Evolutionary conservation across 2,888 invertebrate genomes (phyloP).

Genomic region (Himalopsyche japonica): DNA sequence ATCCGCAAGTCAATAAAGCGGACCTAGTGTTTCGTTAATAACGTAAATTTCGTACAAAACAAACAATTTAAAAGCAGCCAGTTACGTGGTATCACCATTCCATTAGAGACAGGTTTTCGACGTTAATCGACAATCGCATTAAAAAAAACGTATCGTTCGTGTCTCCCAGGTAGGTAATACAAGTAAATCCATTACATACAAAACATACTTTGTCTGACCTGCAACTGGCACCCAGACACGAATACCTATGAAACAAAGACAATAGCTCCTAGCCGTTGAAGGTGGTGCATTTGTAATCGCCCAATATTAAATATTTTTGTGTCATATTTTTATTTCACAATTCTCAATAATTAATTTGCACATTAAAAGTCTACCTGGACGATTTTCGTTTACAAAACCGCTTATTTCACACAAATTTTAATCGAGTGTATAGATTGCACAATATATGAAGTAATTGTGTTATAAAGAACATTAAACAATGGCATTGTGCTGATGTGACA

Average conservation of each 20-base stretch:
- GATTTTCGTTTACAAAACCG: too few relatives aligned
- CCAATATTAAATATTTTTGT: too few relatives aligned
- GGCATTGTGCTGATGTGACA: too few relatives aligned
- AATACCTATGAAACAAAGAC: neutral
- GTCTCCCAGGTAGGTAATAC: neutral
- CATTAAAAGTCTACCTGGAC: too few relatives aligned
- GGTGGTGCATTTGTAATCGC: neutral
- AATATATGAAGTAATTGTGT: too few relatives aligned
- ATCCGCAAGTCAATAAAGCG: neutral
- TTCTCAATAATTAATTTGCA: too few relatives aligned
- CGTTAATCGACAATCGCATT: constrained; percentile 1
- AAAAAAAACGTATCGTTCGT: neutral
- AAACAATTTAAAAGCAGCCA: neutral
- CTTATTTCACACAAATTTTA: too few relatives aligned
- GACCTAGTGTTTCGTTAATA: neutral
- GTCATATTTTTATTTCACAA: too few relatives aligned
- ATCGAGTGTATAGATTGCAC: too few relatives aligned
- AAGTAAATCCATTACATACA: neutral
- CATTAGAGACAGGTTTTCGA: neutral
- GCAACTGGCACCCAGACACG: neutral
- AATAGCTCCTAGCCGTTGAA: neutral
- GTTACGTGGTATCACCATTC: neutral
- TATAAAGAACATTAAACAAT: too few relatives aligned
- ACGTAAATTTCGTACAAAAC: neutral
- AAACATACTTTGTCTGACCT: neutral